phyloP scores from a whole-genome alignment of 2,888 invertebrate genomes.

The Heteromyza rotundicornis region DNA sequence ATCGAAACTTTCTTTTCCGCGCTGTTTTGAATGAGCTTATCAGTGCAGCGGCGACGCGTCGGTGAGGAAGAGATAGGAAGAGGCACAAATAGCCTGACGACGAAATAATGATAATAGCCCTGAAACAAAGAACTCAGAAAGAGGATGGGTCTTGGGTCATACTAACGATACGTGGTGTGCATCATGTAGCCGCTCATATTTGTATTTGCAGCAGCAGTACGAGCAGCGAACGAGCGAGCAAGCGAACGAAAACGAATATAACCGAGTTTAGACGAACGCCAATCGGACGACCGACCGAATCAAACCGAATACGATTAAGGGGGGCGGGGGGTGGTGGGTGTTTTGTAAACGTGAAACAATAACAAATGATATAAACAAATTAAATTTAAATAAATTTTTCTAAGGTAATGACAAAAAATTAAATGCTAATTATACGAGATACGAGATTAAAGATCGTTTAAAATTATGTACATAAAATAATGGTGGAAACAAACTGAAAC shows the following conservation, averaged over 20 bases:
- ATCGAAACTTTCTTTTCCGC: too few species aligned
- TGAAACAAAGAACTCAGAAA: background rate
- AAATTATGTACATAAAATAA: slow-evolving; percentile 14
- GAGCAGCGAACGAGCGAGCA: slow-evolving; percentile 19
- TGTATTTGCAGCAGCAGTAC: slow-evolving; percentile 58
- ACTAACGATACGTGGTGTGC: slow-evolving; percentile 61
- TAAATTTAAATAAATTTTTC: slow-evolving; percentile 9
- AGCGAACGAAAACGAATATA: slow-evolving; percentile 18
- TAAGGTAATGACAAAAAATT: slow-evolving; percentile 12
- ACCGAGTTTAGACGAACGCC: slow-evolving; percentile 12
- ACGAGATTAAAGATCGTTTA: slow-evolving; percentile 13
- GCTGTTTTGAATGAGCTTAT: too few species aligned
- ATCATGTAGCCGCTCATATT: slow-evolving; percentile 60
- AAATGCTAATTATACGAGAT: slow-evolving; percentile 14
- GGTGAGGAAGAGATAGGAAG: too few species aligned
- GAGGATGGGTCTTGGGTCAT: too few species aligned
- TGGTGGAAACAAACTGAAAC: background rate
- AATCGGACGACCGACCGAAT: slow-evolving; percentile 14
- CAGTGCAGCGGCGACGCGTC: too few species aligned
- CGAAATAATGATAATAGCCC: too few species aligned
- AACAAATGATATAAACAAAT: slow-evolving; percentile 14
- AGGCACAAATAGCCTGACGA: too few species aligned
- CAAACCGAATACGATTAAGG: slow-evolving; percentile 6
- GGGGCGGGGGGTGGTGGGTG: too few species aligned
- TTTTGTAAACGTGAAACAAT: slow-evolving; percentile 10